These are phyloP conservation scores for Numenius phaeopus DNA, from an alignment of 2,797 vertebrate species.

Conservation along the genomic window DNA sequence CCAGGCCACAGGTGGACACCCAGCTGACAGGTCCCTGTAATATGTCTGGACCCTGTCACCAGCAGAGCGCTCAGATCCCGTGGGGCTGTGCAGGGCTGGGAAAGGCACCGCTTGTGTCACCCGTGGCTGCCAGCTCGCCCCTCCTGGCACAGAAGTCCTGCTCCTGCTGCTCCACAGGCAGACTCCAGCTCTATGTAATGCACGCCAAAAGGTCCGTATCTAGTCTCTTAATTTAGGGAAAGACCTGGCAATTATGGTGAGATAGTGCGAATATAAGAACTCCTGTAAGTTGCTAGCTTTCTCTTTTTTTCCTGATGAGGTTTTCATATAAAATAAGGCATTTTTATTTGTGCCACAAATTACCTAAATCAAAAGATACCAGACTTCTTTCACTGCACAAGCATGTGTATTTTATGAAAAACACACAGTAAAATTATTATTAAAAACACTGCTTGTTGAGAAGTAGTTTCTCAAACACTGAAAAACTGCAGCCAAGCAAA, in stretches of 20 bases:
- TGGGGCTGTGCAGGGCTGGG: rapidly evolving
- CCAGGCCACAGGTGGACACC: rapidly evolving
- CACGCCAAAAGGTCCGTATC: rapidly evolving
- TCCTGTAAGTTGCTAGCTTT: background rate
- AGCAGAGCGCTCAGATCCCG: background rate
- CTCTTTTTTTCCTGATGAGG: background rate
- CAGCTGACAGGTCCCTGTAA: background rate
- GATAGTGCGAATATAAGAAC: background rate
- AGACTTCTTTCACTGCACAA: background rate
- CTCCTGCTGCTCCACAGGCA: background rate
- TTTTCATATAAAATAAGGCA: background rate
- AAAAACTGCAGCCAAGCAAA: background rate
- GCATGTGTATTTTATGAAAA: background rate
- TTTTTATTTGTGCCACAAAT: background rate
- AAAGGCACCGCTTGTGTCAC: rapidly evolving
- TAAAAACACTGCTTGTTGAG: background rate
- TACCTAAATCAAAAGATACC: background rate
- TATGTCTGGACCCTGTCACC: background rate
- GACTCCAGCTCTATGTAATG: too few relatives aligned
- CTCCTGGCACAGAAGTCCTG: background rate
- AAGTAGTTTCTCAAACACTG: background rate
- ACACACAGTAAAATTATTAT: background rate
- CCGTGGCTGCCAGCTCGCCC: too few relatives aligned
- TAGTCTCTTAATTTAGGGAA: background rate
- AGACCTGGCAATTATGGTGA: background rate